Evolutionary conservation across 2,888 invertebrate genomes (phyloP), one percentile per base, ranked within the genome.

Genomic region (Diloba caeruleocephala): DNA sequence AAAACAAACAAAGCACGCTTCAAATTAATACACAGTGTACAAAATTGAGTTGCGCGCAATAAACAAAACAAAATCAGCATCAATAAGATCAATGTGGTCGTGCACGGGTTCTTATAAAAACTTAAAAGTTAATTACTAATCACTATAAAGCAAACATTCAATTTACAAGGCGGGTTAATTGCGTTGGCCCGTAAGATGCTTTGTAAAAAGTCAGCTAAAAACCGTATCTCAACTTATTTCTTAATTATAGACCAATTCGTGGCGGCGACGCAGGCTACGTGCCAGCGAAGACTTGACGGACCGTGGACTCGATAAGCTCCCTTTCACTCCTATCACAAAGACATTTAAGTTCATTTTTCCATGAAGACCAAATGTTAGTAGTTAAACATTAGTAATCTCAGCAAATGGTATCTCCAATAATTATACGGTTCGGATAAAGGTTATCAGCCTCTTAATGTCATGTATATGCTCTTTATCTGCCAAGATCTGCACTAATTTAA

Each of bases 61-160:
- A 84, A 79, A 80, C 65, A 80, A 79, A 88, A 84, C 85, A 87
- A 88, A 62, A 85, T 81, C 79, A 72, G 79, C 82, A 83, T 80
- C 86, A 83, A 82, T 86, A 82, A 80, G 84, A 84, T 85, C 85
- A 72, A 81, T 82, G 78, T 75, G 80, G 82, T 86, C 87, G 83
- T 84, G 85, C 74, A 80, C 75, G 71, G 60, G 74, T 81, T 78
- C 70, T 71, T 81, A 87, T 82, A 88, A 91, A 90, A 91, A 87
- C 83, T 79, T 78, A 77, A 78, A 86, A 87, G 85, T 90, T 92
- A 92, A 92, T 92, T 92, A 89, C 92, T 90, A 91, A 92, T 92
- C 90, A 90, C 90, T 90, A 88, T 90, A 91, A 91, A 92, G 92
- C 92, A 92, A 93, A 93, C 92, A 93, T 93, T 92, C 92, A 92